Percentiles rank a stretch among this genome's conserved stretches.
Conservation (phyloP, 2,888 invertebrate genomes). For the Platynereis dumerilii region DNA sequence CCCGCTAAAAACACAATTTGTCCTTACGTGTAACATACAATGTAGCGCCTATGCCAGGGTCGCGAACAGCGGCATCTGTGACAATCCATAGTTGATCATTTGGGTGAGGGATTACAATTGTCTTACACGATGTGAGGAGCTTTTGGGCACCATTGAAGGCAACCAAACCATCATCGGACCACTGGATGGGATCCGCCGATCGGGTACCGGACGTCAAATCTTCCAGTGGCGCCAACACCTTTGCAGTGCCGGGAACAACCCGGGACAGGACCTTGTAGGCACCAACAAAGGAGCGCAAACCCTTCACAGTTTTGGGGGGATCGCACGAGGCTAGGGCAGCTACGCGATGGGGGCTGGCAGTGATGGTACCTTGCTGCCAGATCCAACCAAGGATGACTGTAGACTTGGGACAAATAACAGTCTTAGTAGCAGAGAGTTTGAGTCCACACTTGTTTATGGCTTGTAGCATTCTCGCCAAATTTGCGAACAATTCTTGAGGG, state of each 20-base stretch:
- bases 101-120: conserved; percentile 24
- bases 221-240: background rate
- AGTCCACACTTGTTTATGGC: conserved; percentile 24
- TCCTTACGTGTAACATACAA: background rate
- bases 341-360: conserved; percentile 35
- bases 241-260: background rate
- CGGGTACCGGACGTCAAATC: background rate
- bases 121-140: background rate
- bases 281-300: conserved; percentile 1
- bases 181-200: background rate
- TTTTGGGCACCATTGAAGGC: background rate
- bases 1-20: background rate
- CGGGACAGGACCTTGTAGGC: no score
- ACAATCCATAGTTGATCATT: conserved; percentile 36
- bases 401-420: conserved; percentile 28
- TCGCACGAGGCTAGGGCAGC: conserved; percentile 28
- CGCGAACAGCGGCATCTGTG: no score
- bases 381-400: conserved; percentile 37
- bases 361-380: conserved; percentile 35
- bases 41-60: conserved; percentile 1
- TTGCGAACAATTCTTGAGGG: conserved; percentile 29
- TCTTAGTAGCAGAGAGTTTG: conserved; percentile 34
- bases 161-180: background rate
- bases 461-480: conserved; percentile 29
- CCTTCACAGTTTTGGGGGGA: conserved; percentile 32